Evolutionary conservation across 2,888 invertebrate species (phyloP), one percentile per base, ranked within the genome.

Genomic region (Drosophila paramelanica): DNA sequence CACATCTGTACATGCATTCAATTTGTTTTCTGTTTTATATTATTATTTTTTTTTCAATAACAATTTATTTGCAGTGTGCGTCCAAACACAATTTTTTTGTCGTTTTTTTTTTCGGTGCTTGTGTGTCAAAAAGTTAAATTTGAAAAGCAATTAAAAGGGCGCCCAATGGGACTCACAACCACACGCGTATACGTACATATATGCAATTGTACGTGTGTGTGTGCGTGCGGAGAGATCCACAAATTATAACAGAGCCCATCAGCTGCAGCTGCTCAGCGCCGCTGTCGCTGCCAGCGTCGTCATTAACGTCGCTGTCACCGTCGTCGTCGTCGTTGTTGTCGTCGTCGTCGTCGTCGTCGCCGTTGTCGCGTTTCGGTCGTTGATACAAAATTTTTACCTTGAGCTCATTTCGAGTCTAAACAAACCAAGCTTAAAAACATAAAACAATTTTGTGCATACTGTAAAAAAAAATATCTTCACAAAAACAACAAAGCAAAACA

Each of bases 371-470:
- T 69, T 77, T 67, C 73, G 79, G 77, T 81, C 79, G 84, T 81
- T 81, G 74, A 83, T 81, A 83, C 72, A 81, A 73, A 58, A 71
- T 71, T 74, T 71, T 79, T 85, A 85, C 84, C 84, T 85, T 85
- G 84, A 81, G 82, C 88, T 74, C 88, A 88, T 88, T 88, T 88
- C 69, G 85, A 85, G 81, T 87, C 82, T 79, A 74, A 80, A 66
- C 67, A 85, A 77, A 62, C 60, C 67, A 65, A 75, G 67, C 64
- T 72, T 81, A 68, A 66, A 66, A 74, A 70, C 60, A 67, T 39
- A 51, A 67, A 79, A 69, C 25, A 31, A 31, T 65, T 61, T 61
- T 50, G 41, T 56, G 62, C 42, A 47, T 31, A 50, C 14, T 25
- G 23, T 33, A 17, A 17, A 17, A 17, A 57, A 43, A 53, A 66